Percentiles rank a stretch among this genome's conserved stretches.
These are phyloP conservation scores for Penaeus japonicus DNA, from an alignment of 1,140 invertebrate genomes.

Conservation along the genomic window DNA sequence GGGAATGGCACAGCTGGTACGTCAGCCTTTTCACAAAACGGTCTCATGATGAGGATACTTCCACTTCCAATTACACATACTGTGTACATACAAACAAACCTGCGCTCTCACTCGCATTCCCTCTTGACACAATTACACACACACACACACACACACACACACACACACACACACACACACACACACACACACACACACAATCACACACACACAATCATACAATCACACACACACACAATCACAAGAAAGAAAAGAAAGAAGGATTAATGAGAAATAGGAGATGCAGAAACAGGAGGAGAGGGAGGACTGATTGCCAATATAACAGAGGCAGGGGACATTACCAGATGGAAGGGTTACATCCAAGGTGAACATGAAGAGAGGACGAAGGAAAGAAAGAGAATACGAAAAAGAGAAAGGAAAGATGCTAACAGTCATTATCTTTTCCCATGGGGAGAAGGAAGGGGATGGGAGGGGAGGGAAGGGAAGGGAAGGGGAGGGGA, in stretches of 20 bases:
- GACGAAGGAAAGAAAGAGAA: not conserved
- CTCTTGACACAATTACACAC: too few species aligned
- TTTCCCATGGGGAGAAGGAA: not conserved
- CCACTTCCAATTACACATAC: too few species aligned
- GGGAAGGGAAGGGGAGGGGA: not conserved
- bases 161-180: not conserved
- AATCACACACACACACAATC: not conserved
- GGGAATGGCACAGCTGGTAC: too few species aligned
- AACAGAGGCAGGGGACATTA: not conserved
- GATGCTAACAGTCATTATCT: too few species aligned
- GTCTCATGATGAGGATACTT: too few species aligned
- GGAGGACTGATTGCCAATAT: not conserved
- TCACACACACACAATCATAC: not conserved
- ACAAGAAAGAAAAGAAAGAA: not conserved
- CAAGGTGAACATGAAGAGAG: not conserved
- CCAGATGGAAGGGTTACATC: not conserved
- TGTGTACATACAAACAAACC: too few species aligned
- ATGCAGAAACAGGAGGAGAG: conserved; percentile 23
- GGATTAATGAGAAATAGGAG: not conserved
- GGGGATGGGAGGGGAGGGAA: not conserved
- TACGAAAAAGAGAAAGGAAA: not conserved
- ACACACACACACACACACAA: not conserved
- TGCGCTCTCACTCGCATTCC: too few species aligned
- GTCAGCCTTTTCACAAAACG: too few species aligned
- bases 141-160: too few species aligned